Base-by-base conservation (phyloP, 2,888 invertebrate genomes). In the Stomorhina lunata region DNA sequence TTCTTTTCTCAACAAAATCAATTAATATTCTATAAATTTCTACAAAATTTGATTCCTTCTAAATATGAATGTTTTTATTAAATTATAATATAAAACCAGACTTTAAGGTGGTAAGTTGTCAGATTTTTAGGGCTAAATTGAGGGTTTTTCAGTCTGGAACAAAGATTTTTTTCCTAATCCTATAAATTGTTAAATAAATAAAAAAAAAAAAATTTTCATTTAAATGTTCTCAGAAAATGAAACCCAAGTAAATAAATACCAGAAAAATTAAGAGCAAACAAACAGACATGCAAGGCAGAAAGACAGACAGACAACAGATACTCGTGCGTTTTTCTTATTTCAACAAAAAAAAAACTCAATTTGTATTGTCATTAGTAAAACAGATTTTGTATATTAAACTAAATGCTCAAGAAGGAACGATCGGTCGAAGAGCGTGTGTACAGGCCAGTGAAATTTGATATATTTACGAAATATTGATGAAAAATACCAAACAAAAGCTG, bases 381-480 rank as follows among this genome's bases (percentile, higher is more conserved):
- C 55, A 65, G 78, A 79, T 72, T 71, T 65, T 53, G n/a, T n/a
- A n/a, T n/a, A n/a, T n/a, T n/a, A 77, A 50, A 20, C 55, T 72
- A 79, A 78, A 71, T 63, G 40, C 25, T 50, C 66, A 76, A 68
- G 45, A 76, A 57, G 25, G 12, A 59, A n/a, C n/a, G 40, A 77
- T 65, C 53, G 32, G 55, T 22, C 20, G 12, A 65, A 34, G 59
- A 40, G 40, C 7, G 32, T 20, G 57, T 55, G 57, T 66, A 43
- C 69, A 37, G 73, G 73, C 61, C 68, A 80, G 66, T 78, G 83
- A 78, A 81, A 83, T 71, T 71, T 59, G 83, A 83, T 83, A 81
- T 81, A 80, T 81, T 78, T 73, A 83, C 73, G 81, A 78, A 80
- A 77, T 77, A 80, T 80, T 80, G 66, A 81, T 75, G 75, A 65